Evolutionary conservation across 2,113 vertebrate species (phyloP).

Genomic region (Saccopteryx bilineata): DNA sequence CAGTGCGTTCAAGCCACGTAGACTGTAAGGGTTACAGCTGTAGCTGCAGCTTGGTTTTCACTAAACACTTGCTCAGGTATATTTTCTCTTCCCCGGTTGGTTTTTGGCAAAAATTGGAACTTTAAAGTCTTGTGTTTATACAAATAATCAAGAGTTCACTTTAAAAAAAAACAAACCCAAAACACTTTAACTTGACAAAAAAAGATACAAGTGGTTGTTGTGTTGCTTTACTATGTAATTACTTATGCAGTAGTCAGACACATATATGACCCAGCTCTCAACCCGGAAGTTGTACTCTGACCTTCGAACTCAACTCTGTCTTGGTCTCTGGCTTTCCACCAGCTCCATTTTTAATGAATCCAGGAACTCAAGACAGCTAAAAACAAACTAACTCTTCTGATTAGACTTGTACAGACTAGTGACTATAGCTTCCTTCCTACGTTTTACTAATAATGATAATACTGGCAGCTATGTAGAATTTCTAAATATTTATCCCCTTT

Average conservation of each 20-base stretch:
- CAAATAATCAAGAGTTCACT: constrained; percentile 18
- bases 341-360: not conserved
- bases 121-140: not conserved
- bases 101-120: not conserved
- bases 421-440: not conserved
- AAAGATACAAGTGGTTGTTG: not conserved
- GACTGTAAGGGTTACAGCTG: not conserved
- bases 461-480: not conserved
- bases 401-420: not conserved
- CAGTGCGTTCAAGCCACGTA: not conserved
- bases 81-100: not conserved
- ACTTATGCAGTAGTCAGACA: not conserved
- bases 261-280: not conserved
- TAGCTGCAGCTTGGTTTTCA: not conserved
- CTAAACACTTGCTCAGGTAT: not conserved
- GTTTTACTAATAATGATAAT: not conserved
- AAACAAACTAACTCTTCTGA: not conserved
- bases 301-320: not conserved
- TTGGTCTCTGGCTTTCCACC: not conserved
- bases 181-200: constrained; percentile 1
- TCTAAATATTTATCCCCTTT: not conserved
- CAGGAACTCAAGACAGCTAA: not conserved
- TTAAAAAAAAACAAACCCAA: not conserved
- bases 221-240: not conserved
- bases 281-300: not conserved